These are phyloP conservation scores for Lithophane semibrunnea DNA, from an alignment of 2,888 invertebrate species.

Conservation along the genomic window DNA sequence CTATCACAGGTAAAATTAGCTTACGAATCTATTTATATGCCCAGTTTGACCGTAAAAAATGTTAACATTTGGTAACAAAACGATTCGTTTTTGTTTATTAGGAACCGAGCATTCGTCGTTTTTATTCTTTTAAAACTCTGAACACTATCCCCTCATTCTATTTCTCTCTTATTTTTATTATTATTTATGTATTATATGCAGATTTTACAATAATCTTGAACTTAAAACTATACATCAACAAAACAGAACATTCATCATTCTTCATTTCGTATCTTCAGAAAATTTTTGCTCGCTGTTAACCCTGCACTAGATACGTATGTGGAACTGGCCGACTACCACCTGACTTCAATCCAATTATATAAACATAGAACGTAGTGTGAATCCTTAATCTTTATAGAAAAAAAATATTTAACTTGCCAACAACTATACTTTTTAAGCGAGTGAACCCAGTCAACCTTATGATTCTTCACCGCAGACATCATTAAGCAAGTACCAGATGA, in stretches of 20 bases:
- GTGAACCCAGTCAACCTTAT: conserved; percentile 51
- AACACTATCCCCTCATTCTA: no score
- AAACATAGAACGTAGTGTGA: conserved; percentile 26
- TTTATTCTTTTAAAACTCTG: background rate
- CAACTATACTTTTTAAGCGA: conserved; percentile 43
- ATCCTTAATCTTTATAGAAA: conserved; percentile 27
- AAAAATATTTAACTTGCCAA: conserved; percentile 11
- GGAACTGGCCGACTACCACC: background rate
- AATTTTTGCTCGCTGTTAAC: background rate
- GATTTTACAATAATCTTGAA: background rate
- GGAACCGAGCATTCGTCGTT: background rate
- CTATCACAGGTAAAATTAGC: no score
- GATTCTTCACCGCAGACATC: conserved; percentile 73
- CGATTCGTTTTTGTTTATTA: no score
- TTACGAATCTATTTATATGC: no score
- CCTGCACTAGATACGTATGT: background rate
- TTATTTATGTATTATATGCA: no score
- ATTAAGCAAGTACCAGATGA: conserved; percentile 78
- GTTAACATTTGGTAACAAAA: no score
- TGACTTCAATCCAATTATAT: background rate
- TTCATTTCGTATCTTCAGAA: background rate
- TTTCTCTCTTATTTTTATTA: no score
- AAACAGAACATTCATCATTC: no score
- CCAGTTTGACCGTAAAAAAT: no score
- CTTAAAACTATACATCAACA: background rate